Conservation (phyloP, 2,888 invertebrate genomes). For the Ectemnius lituratus region DNA sequence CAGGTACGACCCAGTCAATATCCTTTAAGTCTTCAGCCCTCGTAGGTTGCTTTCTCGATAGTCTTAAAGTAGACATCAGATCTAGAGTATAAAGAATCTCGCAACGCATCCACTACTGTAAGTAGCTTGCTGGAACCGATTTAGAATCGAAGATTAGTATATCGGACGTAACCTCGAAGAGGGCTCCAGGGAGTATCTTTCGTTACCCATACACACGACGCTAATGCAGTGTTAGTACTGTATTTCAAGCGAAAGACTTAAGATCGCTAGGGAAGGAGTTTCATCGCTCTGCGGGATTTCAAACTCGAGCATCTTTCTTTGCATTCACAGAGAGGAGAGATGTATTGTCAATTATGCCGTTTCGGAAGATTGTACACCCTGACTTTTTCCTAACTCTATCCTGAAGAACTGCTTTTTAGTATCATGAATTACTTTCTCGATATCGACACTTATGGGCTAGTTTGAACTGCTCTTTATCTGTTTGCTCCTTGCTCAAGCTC, state of each 20-base stretch:
- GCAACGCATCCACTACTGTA: slow-evolving; percentile 34
- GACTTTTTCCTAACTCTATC: slow-evolving; percentile 61
- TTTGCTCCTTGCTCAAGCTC: slow-evolving; percentile 39
- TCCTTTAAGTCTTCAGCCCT: slow-evolving; percentile 72
- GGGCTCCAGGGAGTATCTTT: slow-evolving; percentile 42
- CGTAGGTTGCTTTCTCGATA: slow-evolving; percentile 68
- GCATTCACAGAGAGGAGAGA: slow-evolving; percentile 35
- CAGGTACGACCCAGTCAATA: slow-evolving; percentile 77
- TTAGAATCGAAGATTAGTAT: slow-evolving; percentile 38
- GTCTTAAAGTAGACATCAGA: slow-evolving; percentile 50
- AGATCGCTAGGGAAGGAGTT: slow-evolving; percentile 18
- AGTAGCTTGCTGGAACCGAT: slow-evolving; percentile 49
- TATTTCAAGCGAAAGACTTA: slow-evolving; percentile 10
- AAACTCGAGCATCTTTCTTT: slow-evolving; percentile 48
- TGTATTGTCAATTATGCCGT: slow-evolving; percentile 44
- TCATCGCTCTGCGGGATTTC: slow-evolving; percentile 56
- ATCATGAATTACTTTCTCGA: slow-evolving; percentile 40
- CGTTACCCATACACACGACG: slow-evolving; percentile 34
- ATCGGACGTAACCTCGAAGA: slow-evolving; percentile 36
- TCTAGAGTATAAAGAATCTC: slow-evolving; percentile 35
- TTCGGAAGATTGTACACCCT: slow-evolving; percentile 43
- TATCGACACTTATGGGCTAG: slow-evolving; percentile 39
- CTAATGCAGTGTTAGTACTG: slow-evolving; percentile 33
- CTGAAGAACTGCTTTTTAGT: slow-evolving; percentile 58
- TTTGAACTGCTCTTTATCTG: slow-evolving; percentile 39